A percentile compares a stretch with the other conserved stretches of the same genome.
These are phyloP conservation scores for Anthopleura xanthogrammica DNA, from an alignment of 92 coral and sea anemone genomes.

Conservation along the genomic window DNA sequence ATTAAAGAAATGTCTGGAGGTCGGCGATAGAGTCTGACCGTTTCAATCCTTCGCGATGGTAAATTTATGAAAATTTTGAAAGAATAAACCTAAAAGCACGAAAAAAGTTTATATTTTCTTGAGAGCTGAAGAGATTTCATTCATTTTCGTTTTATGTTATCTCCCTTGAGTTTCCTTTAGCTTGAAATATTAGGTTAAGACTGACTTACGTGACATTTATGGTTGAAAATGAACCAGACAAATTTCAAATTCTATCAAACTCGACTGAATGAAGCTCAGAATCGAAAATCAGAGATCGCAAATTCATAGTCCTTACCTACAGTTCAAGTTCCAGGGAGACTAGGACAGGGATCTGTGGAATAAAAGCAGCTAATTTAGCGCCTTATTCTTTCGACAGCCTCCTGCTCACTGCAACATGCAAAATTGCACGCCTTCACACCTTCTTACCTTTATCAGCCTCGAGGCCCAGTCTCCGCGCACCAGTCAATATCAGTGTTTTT, in stretches of 20 bases:
- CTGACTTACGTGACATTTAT: not conserved
- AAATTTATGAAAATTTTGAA: too few species aligned
- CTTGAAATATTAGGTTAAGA: too few species aligned
- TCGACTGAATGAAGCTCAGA: not conserved
- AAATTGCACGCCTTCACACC: not conserved
- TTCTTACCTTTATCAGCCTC: too few species aligned
- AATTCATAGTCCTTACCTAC: not conserved
- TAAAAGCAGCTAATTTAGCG: not conserved
- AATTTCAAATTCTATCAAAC: not conserved
- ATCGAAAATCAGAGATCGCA: not conserved
- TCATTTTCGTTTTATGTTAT: not conserved
- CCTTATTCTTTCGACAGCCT: not conserved
- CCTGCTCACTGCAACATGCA: slow-evolving; percentile 1
- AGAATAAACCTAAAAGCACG: not conserved
- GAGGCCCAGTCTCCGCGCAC: not conserved
- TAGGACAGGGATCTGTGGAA: not conserved
- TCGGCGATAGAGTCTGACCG: too few species aligned
- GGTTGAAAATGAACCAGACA: not conserved
- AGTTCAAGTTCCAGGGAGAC: not conserved
- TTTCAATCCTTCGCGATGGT: too few species aligned
- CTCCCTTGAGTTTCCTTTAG: not conserved
- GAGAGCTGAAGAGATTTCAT: not conserved
- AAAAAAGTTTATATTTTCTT: not conserved
- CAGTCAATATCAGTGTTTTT: too few species aligned
- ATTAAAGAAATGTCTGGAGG: too few species aligned